phyloP scores from a whole-genome alignment of 2,797 vertebrate species.

The Sebastes diploproa region DNA sequence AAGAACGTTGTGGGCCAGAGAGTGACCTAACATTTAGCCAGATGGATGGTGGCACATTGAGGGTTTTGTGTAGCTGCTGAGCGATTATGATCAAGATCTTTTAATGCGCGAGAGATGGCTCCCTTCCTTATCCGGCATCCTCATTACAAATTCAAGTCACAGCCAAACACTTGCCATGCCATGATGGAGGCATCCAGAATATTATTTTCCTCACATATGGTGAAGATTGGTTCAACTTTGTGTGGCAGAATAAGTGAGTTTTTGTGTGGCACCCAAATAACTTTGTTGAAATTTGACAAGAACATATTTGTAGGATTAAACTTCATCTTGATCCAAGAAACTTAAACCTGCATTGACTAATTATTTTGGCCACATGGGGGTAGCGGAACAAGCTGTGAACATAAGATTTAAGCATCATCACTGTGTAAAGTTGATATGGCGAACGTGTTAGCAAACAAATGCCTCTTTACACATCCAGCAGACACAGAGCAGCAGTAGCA shows the following conservation, averaged over 20 bases:
- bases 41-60: constrained; percentile 20
- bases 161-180: constrained; percentile 8
- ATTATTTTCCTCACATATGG: neutral
- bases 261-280: neutral
- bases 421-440: neutral
- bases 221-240: neutral
- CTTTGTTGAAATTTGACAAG: neutral
- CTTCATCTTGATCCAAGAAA: neutral
- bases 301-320: neutral
- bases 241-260: neutral
- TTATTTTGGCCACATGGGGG: neutral
- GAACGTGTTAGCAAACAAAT: neutral
- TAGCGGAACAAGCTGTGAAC: neutral
- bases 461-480: no score
- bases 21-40: constrained; percentile 7
- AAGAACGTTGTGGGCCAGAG: constrained; percentile 6
- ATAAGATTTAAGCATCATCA: neutral
- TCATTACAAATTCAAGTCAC: constrained; percentile 12
- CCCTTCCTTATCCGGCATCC: constrained; percentile 3
- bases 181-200: neutral
- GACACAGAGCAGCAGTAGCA: no score
- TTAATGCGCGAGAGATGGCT: constrained; percentile 18
- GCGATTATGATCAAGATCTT: constrained; percentile 37
- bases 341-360: neutral
- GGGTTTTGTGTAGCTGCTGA: constrained; percentile 25